These are phyloP conservation scores for Neoitamus cyanurus DNA, from an alignment of 2,888 invertebrate genomes.

Conservation along the genomic window DNA sequence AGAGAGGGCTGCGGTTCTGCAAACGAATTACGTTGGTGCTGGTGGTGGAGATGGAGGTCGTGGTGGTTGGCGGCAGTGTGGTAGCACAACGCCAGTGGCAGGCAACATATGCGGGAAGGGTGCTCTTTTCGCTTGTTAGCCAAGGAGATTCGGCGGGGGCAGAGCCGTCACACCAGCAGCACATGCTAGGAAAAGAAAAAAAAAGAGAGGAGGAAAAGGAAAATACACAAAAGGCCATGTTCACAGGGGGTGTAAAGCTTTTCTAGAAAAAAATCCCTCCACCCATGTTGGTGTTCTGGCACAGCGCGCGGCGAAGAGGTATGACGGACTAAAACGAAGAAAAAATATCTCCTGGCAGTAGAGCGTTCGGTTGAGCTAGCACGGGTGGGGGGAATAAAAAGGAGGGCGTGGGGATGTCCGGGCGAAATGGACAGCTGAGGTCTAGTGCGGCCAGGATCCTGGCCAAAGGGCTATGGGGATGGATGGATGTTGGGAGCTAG, in stretches of 20 bases:
- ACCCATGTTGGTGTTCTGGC: not conserved
- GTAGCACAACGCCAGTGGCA: not conserved
- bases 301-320: not conserved
- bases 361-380: conserved; percentile 32
- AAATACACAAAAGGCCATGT: conserved; percentile 39
- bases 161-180: not conserved
- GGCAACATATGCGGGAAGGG: conserved; percentile 4
- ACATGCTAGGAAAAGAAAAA: not conserved
- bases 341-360: not conserved
- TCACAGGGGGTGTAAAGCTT: conserved; percentile 37
- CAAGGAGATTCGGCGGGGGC: not conserved
- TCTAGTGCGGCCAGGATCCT: not conserved
- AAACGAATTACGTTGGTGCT: conserved; percentile 22
- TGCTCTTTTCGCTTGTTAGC: conserved; percentile 3
- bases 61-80: not conserved
- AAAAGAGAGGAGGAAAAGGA: not conserved
- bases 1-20: conserved; percentile 12
- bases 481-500: not conserved
- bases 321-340: not conserved
- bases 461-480: not conserved
- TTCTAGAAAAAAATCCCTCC: not conserved
- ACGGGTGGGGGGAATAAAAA: not conserved
- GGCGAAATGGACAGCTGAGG: not conserved
- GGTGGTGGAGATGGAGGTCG: not conserved
- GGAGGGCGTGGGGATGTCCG: not conserved